A percentile compares a stretch with the other conserved stretches of the same genome.
Conservation (phyloP, 2,888 invertebrate species). For the Furcula furcula region DNA sequence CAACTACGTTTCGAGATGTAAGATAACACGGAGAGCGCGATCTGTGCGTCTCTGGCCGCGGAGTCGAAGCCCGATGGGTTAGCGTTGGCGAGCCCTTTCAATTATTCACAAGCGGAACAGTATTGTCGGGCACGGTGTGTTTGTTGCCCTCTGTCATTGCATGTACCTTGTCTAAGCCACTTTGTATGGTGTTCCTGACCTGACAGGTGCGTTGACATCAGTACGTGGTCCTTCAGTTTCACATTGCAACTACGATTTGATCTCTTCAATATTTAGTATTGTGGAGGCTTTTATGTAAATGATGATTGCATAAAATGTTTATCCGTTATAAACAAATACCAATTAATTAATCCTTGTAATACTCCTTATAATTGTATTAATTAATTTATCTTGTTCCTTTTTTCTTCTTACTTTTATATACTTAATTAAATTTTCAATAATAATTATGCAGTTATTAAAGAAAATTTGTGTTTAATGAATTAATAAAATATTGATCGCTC, state of each 20-base stretch:
- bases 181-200: slow-evolving; percentile 29
- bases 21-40: slow-evolving; percentile 43
- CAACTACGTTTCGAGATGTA: slow-evolving; percentile 24
- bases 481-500: too few species aligned
- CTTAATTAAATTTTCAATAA: too few species aligned
- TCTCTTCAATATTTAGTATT: neutral
- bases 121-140: slow-evolving; percentile 46
- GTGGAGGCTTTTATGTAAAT: too few species aligned
- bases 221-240: slow-evolving; percentile 17
- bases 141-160: slow-evolving; percentile 35
- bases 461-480: too few species aligned
- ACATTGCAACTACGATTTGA: slow-evolving; percentile 1
- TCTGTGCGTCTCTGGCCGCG: too few species aligned
- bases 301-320: too few species aligned
- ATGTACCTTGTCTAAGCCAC: slow-evolving; percentile 30
- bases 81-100: slow-evolving; percentile 48
- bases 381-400: too few species aligned
- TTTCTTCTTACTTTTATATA: too few species aligned
- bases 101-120: slow-evolving; percentile 60
- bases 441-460: too few species aligned
- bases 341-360: too few species aligned
- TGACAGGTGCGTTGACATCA: slow-evolving; percentile 33
- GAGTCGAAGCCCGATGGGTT: slow-evolving; percentile 37
- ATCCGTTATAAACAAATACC: too few species aligned
- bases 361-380: too few species aligned